Evolutionary conservation across 2,888 invertebrate genomes (phyloP), one percentile per base, ranked within the genome.

Genomic region (Panopea generosa): DNA sequence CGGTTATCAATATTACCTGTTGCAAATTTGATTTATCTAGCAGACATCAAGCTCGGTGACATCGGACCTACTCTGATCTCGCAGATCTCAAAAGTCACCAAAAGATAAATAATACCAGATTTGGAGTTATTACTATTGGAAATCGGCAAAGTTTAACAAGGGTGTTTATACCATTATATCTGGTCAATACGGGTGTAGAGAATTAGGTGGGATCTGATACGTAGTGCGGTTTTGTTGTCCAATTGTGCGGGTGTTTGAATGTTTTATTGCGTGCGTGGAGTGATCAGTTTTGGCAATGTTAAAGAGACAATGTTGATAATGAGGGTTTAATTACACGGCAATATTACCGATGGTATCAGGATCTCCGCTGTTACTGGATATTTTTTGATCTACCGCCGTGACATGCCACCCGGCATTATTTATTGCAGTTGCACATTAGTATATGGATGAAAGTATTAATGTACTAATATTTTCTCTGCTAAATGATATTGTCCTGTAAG

Each of bases 351-450:
- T 80, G 66, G 65, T 66, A 76, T 80, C 72, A 11, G 43, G 27
- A 49, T 27, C 22, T 11, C 38, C 24, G 40, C 47, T 60, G 76
- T 66, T 70, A 73, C 67, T 22, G 40, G 80, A 80, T 73, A 62
- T 43, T 26, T 27, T 49, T 67, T 76, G 80, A 77, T 80, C 80
- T 80, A 80, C 80, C 80, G 80, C 80, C 60, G 70, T 60, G 55
- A 27, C 22, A 50, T 56, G 55, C 80, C 80, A 80, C 80, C 79
- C 70, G 33, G 27, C 24, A 24, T 49, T 40, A 43, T 18, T n/a
- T 16, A 27, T 29, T 29, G 62, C 50, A 47, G 52, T 33, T 33
- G 33, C 33, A 33, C 11, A n/a, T n/a, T 43, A 40, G 22, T n/a
- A n/a, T n/a, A n/a, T n/a, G n/a, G n/a, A n/a, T n/a, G n/a, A n/a